Evolutionary conservation across 1,140 invertebrate species (phyloP).

Genomic region (Lepidurus apus): DNA sequence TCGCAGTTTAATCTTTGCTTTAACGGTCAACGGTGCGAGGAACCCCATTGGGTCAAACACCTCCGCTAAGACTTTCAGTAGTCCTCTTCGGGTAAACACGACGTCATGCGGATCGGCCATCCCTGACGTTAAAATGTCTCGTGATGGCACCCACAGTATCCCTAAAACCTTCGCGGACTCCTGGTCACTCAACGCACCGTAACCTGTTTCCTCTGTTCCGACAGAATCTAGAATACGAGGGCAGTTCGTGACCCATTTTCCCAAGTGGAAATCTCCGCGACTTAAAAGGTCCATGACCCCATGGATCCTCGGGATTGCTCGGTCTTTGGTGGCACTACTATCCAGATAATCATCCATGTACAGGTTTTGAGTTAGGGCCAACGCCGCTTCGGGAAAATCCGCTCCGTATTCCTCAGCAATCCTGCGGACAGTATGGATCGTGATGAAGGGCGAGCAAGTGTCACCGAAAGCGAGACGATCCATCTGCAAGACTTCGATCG

Average conservation of each 20-base stretch:
- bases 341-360: constrained; percentile 37
- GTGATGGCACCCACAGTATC: not conserved
- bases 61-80: not conserved
- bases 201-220: no score
- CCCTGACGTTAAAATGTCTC: no score
- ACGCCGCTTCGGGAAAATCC: not conserved
- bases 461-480: constrained; percentile 35
- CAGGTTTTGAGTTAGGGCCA: constrained; percentile 26
- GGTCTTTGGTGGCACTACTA: not conserved
- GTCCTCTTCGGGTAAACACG: not conserved
- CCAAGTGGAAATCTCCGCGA: constrained; percentile 34
- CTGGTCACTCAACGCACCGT: not conserved
- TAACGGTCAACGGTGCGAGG: not conserved
- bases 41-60: not conserved
- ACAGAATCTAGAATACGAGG: not conserved
- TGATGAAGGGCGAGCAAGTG: constrained; percentile 35
- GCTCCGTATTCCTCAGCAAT: constrained; percentile 1
- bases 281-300: constrained; percentile 27
- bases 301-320: constrained; percentile 19
- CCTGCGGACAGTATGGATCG: constrained; percentile 12
- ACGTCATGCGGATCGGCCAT: not conserved
- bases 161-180: not conserved
- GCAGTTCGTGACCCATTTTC: constrained; percentile 34
- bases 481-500: constrained; percentile 26
- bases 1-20: not conserved